Base-by-base conservation (phyloP, 1,140 invertebrate genomes). In the Mamestra configurata region DNA sequence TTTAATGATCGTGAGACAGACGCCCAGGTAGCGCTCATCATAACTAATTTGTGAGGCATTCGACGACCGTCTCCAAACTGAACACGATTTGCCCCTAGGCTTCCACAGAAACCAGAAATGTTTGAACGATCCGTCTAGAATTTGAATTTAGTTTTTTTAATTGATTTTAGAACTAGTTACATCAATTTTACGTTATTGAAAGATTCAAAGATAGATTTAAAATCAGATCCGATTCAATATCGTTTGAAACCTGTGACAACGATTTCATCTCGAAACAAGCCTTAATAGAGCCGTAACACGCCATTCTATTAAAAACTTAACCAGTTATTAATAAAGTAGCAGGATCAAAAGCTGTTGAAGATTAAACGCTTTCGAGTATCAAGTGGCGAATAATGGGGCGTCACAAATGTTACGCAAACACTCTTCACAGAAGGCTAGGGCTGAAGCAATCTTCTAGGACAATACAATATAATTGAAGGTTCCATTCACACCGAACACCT, bases 401-500 rank as follows among this genome's bases (percentile, higher is more conserved):
- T 72, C 46, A 75, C 72, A 51, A 64, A 66, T 53, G 59, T 66
- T 77, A 27, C 75, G 59, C 75, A 77, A 66, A 68, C 73, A 77
- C 59, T 11, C 31, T 77, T 20, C 15, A 27, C 57, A 6, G 57
- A 49, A 59, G 40, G 43, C 22, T 55, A 43, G 43, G 49, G 31
- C 15, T 40, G 66, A 18, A 68, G 43, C 82, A 64, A 79, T 84
- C 55, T 35, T 72, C 70, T 64, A 75, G 57, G 59, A 84, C 84
- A 83, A 84, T 85, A 76, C 71, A 79, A 78, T 80, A 87, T 87
- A 87, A 87, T 89, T 86, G 82, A 84, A 80, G 77, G 55, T 79
- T 73, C 83, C 81, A 84, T 86, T 88, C 83, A 88, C 78, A 64
- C 51, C 79, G 75, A 82, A 85, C 81, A 84, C 83, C 81, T 79